phyloP scores from a whole-genome alignment of 2,888 invertebrate genomes.

The Neelides folsomi region DNA sequence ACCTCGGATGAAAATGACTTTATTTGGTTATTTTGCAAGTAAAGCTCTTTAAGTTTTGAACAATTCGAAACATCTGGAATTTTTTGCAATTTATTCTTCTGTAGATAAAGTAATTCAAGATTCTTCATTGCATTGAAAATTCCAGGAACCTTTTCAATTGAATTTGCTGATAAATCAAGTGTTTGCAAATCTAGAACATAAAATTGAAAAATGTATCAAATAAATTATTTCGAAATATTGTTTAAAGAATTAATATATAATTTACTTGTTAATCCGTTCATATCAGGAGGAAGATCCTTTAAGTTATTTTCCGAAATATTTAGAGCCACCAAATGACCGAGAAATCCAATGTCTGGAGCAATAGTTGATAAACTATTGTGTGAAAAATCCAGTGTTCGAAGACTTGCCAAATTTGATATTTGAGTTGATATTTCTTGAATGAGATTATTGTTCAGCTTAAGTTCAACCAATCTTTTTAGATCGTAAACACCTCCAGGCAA shows the following conservation, averaged over 20 bases:
- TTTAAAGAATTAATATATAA: no score
- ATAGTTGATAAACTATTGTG: slow-evolving; percentile 58
- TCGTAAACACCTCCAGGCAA: slow-evolving; percentile 55
- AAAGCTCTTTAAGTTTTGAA: slow-evolving; percentile 59
- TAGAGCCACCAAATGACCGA: slow-evolving; percentile 60
- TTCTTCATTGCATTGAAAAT: slow-evolving; percentile 44
- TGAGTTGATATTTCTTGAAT: slow-evolving; percentile 53
- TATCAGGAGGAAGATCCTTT: slow-evolving; percentile 61
- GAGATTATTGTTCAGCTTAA: slow-evolving; percentile 62
- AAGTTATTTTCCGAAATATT: slow-evolving; percentile 62
- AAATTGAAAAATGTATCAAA: background rate
- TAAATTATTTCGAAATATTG: background rate
- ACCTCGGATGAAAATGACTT: slow-evolving; percentile 16
- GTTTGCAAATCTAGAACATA: slow-evolving; percentile 19
- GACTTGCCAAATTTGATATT: slow-evolving; percentile 64
- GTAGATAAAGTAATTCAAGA: slow-evolving; percentile 59
- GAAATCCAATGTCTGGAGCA: slow-evolving; percentile 69
- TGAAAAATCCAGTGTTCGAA: slow-evolving; percentile 63
- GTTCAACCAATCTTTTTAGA: slow-evolving; percentile 53
- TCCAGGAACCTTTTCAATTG: slow-evolving; percentile 12
- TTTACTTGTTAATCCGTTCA: slow-evolving; percentile 67
- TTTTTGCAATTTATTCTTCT: slow-evolving; percentile 63
- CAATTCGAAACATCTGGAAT: slow-evolving; percentile 71
- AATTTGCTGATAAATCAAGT: slow-evolving; percentile 25
- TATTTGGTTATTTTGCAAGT: slow-evolving; percentile 69